phyloP scores from a whole-genome alignment of 2,888 invertebrate genomes.

The Latheticus oryzae region DNA sequence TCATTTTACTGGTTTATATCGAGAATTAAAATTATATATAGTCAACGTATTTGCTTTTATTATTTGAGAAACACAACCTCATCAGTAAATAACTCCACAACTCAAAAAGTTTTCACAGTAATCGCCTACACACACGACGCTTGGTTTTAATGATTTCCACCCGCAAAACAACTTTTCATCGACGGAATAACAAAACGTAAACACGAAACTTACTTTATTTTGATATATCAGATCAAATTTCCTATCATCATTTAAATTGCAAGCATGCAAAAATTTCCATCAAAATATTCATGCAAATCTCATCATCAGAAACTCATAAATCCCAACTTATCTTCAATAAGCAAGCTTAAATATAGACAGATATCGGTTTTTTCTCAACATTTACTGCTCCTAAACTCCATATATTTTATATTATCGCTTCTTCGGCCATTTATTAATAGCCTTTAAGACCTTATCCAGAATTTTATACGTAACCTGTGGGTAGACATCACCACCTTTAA shows the following conservation, averaged over 20 bases:
- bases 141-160: constrained; percentile 4
- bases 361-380: constrained; percentile 5
- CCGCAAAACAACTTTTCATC: constrained; percentile 6
- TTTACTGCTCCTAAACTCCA: background rate
- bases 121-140: constrained; percentile 1
- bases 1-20: no score
- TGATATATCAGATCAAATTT: constrained; percentile 11
- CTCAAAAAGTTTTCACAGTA: no score
- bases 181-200: no score
- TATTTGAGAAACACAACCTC: background rate
- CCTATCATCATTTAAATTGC: constrained; percentile 10
- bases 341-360: constrained; percentile 7
- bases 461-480: constrained; percentile 24
- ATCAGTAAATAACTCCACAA: background rate
- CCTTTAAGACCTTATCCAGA: constrained; percentile 7
- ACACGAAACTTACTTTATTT: constrained; percentile 5
- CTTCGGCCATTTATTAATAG: constrained; percentile 7
- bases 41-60: no score
- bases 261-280: constrained; percentile 5
- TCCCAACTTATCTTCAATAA: constrained; percentile 12
- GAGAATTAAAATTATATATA: no score
- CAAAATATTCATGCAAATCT: constrained; percentile 15
- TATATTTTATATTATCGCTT: background rate
- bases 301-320: constrained; percentile 19
- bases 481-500: constrained; percentile 15